phyloP scores from a whole-genome alignment of 2,113 vertebrate species.

The Lanius ludovicianus region DNA sequence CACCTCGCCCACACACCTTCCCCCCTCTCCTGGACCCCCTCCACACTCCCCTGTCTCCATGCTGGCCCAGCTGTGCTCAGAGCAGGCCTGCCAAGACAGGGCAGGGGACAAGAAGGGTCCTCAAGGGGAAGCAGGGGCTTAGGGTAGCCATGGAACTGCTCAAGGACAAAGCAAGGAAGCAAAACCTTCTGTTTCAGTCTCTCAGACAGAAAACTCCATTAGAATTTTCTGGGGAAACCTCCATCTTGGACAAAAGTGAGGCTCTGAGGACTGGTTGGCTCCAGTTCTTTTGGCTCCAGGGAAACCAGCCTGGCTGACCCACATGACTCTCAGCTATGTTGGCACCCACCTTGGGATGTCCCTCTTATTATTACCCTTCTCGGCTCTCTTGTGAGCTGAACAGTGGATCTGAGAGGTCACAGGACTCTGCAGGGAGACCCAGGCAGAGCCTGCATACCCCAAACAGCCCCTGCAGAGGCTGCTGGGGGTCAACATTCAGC shows the following conservation, averaged over 20 bases:
- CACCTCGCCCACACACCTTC: neutral
- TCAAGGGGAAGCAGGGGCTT: neutral
- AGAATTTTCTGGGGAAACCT: neutral
- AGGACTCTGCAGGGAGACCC: neutral
- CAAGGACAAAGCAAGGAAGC: neutral
- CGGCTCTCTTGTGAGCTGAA: neutral
- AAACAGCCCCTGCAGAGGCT: neutral
- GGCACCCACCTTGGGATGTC: neutral
- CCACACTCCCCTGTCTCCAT: accelerated
- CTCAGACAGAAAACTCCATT: neutral
- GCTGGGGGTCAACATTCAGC: neutral
- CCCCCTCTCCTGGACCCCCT: neutral
- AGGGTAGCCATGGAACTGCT: neutral
- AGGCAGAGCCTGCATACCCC: accelerated
- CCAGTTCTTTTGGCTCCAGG: neutral
- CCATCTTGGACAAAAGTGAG: neutral
- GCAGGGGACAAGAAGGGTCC: neutral
- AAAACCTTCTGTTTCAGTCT: neutral
- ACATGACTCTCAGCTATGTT: neutral
- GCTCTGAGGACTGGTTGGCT: neutral
- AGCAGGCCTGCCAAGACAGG: neutral
- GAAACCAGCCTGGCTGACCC: neutral
- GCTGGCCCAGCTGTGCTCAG: neutral
- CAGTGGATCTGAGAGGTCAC: neutral
- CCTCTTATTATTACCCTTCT: neutral